phyloP scores from a whole-genome alignment of 2,797 vertebrate species.

The Artibeus jamaicensis region DNA sequence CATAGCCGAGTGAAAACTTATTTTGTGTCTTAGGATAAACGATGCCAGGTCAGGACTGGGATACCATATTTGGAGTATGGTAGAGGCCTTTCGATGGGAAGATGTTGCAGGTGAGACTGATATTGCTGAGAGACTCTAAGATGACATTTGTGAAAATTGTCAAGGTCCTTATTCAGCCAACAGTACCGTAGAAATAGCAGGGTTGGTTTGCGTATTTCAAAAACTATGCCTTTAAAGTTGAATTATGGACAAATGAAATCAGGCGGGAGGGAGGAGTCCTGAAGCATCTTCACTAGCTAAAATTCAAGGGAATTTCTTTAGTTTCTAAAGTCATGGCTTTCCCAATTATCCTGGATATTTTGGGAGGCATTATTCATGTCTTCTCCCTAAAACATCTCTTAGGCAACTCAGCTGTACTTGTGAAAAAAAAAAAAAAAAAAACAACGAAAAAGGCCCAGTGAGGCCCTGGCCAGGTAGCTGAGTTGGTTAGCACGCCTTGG shows the following conservation, averaged over 20 bases:
- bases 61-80: background rate
- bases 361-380: background rate
- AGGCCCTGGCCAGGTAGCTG: background rate
- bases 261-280: constrained; percentile 33
- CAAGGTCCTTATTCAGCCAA: constrained; percentile 67
- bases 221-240: constrained; percentile 68
- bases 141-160: constrained; percentile 56
- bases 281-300: constrained; percentile 22
- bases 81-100: constrained; percentile 63
- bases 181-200: constrained; percentile 42
- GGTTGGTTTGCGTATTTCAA: constrained; percentile 56
- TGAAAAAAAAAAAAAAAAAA: background rate
- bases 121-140: constrained; percentile 49
- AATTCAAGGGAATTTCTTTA: constrained; percentile 40
- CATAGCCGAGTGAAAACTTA: constrained; percentile 70
- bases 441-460: background rate
- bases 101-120: constrained; percentile 52
- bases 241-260: constrained; percentile 51
- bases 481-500: background rate
- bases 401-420: background rate
- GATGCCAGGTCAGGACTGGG: constrained; percentile 54
- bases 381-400: background rate
- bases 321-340: background rate
- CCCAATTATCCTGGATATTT: constrained; percentile 44
- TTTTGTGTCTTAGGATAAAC: constrained; percentile 51